Conservation (phyloP, 2,888 invertebrate genomes). For the Spisula solida region DNA sequence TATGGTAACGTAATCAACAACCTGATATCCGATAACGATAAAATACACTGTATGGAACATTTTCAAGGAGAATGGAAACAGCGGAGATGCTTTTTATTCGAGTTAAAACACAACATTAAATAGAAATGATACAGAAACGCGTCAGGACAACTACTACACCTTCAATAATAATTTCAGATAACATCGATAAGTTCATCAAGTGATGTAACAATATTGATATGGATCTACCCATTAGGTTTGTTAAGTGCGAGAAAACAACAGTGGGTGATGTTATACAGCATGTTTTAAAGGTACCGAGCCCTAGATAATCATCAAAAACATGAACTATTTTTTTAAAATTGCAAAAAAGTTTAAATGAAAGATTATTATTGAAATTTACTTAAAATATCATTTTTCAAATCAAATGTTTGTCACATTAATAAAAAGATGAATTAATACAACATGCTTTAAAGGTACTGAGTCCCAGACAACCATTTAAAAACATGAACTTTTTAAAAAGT, state of each 20-base stretch:
- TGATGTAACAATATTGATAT: not conserved
- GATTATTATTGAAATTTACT: too few relatives aligned
- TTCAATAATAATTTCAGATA: conserved; percentile 9
- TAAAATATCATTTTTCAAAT: too few relatives aligned
- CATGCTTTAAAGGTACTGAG: too few relatives aligned
- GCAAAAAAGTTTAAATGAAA: too few relatives aligned
- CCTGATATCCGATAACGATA: not conserved
- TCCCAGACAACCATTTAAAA: too few relatives aligned
- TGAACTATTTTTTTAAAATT: too few relatives aligned
- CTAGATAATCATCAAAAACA: too few relatives aligned
- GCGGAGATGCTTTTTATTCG: not conserved
- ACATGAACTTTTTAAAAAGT: too few relatives aligned
- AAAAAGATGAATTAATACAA: too few relatives aligned
- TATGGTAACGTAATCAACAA: not conserved
- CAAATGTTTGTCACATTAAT: too few relatives aligned
- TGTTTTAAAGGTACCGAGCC: too few relatives aligned
- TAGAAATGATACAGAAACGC: not conserved
- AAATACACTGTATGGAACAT: not conserved
- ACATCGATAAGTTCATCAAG: not conserved
- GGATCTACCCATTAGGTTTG: not conserved
- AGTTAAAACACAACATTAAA: not conserved
- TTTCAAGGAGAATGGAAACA: not conserved
- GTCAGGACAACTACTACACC: not conserved
- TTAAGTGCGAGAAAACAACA: not conserved
- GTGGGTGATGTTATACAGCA: not conserved